Evolutionary conservation across 2,888 invertebrate species (phyloP).

Genomic region (Atethmia centrago): DNA sequence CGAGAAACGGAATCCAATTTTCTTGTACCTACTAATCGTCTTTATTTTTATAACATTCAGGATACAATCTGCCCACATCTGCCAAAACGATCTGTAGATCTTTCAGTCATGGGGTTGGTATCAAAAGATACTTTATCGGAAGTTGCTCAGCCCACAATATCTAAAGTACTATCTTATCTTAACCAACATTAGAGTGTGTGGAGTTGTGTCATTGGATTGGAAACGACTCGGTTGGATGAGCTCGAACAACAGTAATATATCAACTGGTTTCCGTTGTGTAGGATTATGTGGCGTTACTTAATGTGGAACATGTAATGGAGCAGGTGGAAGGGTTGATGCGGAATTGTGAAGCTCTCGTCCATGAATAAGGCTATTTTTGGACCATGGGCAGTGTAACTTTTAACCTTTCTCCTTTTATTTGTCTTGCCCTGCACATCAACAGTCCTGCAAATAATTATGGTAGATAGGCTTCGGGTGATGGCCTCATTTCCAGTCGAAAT

Average conservation of each 20-base stretch:
- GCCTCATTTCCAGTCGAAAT: background rate
- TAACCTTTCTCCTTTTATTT: background rate
- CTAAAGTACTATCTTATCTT: slow-evolving; percentile 37
- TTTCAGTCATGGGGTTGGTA: slow-evolving; percentile 1
- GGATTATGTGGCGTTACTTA: slow-evolving; percentile 53
- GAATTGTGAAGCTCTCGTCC: slow-evolving; percentile 6
- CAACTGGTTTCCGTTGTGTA: slow-evolving; percentile 57
- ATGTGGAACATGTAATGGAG: slow-evolving; percentile 39
- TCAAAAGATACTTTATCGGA: slow-evolving; percentile 26
- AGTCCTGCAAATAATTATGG: background rate
- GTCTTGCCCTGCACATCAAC: slow-evolving; percentile 2
- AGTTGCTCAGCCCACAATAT: slow-evolving; percentile 4
- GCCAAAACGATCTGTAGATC: background rate
- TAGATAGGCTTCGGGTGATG: background rate
- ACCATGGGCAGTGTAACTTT: background rate
- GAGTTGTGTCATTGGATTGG: slow-evolving; percentile 64
- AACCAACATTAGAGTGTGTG: slow-evolving; percentile 38
- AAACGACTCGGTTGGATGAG: slow-evolving; percentile 60
- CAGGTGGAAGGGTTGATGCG: slow-evolving; percentile 37
- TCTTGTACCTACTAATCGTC: background rate
- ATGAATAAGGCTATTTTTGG: background rate
- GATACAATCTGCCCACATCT: background rate
- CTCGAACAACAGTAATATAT: slow-evolving; percentile 61
- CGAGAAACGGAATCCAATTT: background rate
- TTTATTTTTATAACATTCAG: slow-evolving; percentile 11